Conservation (phyloP, 2,888 invertebrate species). For the Arenicola marina region DNA sequence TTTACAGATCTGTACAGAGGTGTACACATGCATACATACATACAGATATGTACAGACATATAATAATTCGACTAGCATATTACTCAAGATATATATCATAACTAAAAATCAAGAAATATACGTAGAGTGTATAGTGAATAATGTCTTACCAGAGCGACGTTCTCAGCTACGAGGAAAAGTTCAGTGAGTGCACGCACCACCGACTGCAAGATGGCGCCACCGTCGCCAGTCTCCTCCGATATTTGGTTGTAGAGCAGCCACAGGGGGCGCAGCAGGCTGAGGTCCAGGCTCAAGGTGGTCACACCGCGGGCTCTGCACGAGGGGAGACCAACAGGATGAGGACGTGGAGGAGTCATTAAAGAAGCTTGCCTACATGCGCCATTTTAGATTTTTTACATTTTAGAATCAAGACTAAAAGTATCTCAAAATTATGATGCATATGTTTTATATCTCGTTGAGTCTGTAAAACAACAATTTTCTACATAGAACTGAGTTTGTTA, state of each 20-base stretch:
- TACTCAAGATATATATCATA: background rate
- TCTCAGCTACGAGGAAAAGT: conserved; percentile 54
- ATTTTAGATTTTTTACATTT: no score
- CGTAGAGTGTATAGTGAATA: no score
- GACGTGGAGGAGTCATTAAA: no score
- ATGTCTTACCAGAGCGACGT: conserved; percentile 44
- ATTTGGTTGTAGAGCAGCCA: conserved; percentile 50
- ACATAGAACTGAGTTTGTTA: no score
- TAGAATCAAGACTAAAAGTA: no score
- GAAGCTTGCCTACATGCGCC: no score
- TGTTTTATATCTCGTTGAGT: background rate
- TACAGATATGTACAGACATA: no score
- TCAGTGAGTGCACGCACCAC: conserved; percentile 54
- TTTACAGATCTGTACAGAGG: no score
- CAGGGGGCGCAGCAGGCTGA: conserved; percentile 48
- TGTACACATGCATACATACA: no score
- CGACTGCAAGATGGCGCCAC: conserved; percentile 39
- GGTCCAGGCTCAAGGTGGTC: conserved; percentile 36
- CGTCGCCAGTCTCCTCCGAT: conserved; percentile 40
- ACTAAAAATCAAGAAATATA: no score
- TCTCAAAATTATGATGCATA: background rate
- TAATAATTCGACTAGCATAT: no score
- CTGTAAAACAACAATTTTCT: background rate
- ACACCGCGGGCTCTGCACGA: conserved; percentile 22
- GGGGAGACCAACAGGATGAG: background rate